Evolutionary conservation across 1,140 invertebrate genomes (phyloP).

Genomic region (Melitaea cinxia): DNA sequence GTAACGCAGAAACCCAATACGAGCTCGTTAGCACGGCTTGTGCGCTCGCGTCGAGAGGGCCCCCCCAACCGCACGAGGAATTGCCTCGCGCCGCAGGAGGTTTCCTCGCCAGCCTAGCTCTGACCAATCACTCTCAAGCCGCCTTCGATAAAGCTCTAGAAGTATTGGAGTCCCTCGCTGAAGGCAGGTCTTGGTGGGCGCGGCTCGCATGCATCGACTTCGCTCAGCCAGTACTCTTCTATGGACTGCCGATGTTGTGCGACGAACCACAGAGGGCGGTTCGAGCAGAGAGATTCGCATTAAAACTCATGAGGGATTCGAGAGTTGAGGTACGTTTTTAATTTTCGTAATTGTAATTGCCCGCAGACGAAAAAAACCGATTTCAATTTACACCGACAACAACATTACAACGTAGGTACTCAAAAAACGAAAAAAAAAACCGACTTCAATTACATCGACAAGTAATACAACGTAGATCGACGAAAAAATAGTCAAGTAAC

Average conservation of each 20-base stretch:
- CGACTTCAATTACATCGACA: too few species aligned
- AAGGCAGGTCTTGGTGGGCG: conserved; percentile 88
- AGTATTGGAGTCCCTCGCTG: conserved; percentile 41
- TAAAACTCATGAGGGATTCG: conserved; percentile 86
- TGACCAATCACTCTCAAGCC: conserved; percentile 72
- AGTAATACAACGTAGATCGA: too few species aligned
- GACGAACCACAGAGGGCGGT: conserved; percentile 82
- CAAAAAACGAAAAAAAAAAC: too few species aligned
- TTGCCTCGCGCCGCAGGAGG: conserved; percentile 85
- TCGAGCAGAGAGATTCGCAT: conserved; percentile 83
- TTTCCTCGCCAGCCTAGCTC: conserved; percentile 85
- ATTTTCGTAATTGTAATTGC: neutral
- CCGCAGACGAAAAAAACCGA: too few species aligned
- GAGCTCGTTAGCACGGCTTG: conserved; percentile 86
- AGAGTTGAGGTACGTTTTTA: conserved; percentile 83
- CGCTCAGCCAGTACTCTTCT: conserved; percentile 91
- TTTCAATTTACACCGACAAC: too few species aligned
- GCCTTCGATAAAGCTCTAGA: conserved; percentile 54
- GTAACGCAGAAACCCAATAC: conserved; percentile 83
- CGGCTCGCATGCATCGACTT: conserved; percentile 87
- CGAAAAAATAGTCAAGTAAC: too few species aligned
- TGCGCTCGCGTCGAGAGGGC: conserved; percentile 86
- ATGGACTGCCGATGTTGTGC: conserved; percentile 90
- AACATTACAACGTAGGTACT: too few species aligned
- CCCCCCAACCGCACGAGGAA: conserved; percentile 89